Conservation (phyloP, 2,888 invertebrate species). For the Stenolophus ochropezus region DNA sequence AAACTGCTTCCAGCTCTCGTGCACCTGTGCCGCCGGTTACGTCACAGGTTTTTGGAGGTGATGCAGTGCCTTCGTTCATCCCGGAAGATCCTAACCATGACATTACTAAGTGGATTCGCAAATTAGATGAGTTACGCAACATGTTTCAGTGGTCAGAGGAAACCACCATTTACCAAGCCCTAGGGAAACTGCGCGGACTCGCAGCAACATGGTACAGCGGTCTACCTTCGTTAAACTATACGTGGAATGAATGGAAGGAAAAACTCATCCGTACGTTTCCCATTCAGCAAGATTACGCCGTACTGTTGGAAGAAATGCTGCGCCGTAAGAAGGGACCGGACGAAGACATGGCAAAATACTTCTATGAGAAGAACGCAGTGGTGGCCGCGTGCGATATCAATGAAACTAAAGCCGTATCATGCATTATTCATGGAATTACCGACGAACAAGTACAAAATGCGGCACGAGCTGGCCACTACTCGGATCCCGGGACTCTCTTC, state of each 20-base stretch:
- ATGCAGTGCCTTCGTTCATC: neutral
- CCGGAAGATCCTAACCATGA: neutral
- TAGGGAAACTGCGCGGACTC: constrained; percentile 62
- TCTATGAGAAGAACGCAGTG: neutral
- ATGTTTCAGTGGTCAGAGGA: neutral
- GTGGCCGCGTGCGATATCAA: too few relatives aligned
- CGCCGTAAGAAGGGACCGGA: neutral
- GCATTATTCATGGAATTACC: too few relatives aligned
- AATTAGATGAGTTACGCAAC: neutral
- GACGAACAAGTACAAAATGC: too few relatives aligned
- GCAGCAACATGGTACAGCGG: constrained; percentile 61
- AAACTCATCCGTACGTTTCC: constrained; percentile 62
- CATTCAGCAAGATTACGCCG: constrained; percentile 10
- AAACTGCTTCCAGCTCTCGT: neutral
- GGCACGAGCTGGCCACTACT: neutral
- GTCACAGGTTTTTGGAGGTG: neutral
- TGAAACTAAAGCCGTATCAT: too few relatives aligned
- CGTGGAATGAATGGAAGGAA: constrained; percentile 31
- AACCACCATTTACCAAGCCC: constrained; percentile 57
- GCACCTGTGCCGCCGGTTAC: neutral
- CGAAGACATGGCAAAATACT: neutral
- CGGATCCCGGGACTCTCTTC: neutral
- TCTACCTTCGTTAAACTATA: constrained; percentile 17
- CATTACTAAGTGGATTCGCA: neutral
- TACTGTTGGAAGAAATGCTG: neutral